Evolutionary conservation across 2,888 invertebrate species (phyloP), one percentile per base, ranked within the genome.

Genomic region (Latrodectus elegans): DNA sequence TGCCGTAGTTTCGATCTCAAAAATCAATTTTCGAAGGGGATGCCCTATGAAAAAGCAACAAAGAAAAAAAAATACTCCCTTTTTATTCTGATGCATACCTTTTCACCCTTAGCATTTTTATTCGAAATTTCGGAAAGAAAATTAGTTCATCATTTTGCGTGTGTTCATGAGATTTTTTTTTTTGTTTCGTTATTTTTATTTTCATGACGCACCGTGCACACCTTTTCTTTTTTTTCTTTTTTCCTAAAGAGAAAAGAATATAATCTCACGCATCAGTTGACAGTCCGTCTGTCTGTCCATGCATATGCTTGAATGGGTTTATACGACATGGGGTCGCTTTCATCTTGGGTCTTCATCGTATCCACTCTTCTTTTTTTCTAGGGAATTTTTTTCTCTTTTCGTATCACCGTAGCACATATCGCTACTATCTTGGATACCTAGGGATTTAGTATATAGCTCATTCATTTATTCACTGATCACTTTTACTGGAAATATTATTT

Each of bases 111-210:
- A 22, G 52, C 52, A 53, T 78, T 65, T 76, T 64, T 52, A 17
- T 26, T 49, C 49, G 8, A 60, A 71, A 71, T 71, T 71, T n/a
- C 70, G 70, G 53, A 38, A 52, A 77, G 77, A 77, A 77, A 77
- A 77, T 77, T 77, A 77, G 77, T 77, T 67, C 77, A 77, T 77
- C 77, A 77, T 68, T 77, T 67, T 68, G 67, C 53, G 38, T 38
- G 38, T 38, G 38, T n/a, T 60, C 60, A 60, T 14, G 60, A 14
- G 6, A 11, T 14, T 60, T 60, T 15, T 60, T 60, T 15, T 52
- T 52, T 22, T 17, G 12, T 73, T 51, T 22, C 53, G 53, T 60
- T 15, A 60, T 12, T 60, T 60, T 60, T 60, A 15, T 60, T n/a
- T 60, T n/a, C 60, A 38, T n/a, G 15, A 70, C 38, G 15, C 49